phyloP scores from a whole-genome alignment of 2,113 vertebrate genomes.

The Xenotilapia caudafasciata region DNA sequence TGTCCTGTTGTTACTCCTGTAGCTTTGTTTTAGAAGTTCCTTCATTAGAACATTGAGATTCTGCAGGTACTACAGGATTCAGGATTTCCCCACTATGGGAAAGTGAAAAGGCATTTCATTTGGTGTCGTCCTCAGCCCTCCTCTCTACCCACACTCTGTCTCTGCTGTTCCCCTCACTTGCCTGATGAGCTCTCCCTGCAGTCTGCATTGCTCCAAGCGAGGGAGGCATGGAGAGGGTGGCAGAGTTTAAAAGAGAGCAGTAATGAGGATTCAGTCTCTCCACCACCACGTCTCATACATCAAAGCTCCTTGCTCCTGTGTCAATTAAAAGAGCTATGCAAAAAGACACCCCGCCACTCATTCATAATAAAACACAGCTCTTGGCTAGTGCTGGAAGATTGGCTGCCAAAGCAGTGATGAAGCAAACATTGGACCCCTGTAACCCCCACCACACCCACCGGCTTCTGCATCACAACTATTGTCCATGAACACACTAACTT shows the following conservation, averaged over 20 bases:
- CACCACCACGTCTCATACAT: slow-evolving; percentile 19
- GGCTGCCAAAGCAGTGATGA: slow-evolving; percentile 5
- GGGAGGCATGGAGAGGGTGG: not conserved
- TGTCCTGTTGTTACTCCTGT: not conserved
- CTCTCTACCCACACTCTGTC: not conserved
- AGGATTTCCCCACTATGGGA: not conserved
- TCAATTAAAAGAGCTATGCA: slow-evolving; percentile 35
- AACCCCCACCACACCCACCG: not conserved
- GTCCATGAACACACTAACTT: not conserved
- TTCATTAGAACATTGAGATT: not conserved
- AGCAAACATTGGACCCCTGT: not conserved
- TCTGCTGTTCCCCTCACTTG: not conserved
- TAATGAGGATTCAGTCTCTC: slow-evolving; percentile 38
- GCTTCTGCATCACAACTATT: not conserved
- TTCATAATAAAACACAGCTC: slow-evolving; percentile 53
- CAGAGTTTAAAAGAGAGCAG: not conserved
- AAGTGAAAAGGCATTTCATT: not conserved
- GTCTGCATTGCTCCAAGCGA: not conserved
- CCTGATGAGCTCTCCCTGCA: not conserved
- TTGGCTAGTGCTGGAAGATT: slow-evolving; percentile 15
- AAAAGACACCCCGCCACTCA: slow-evolving; percentile 20
- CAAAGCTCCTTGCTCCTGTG: slow-evolving; percentile 20
- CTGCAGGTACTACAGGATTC: not conserved
- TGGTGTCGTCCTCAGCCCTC: not conserved
- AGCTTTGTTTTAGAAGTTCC: not conserved